Evolutionary conservation across 2,113 vertebrate genomes (phyloP).

Genomic region (Choloepus hoffmanni): DNA sequence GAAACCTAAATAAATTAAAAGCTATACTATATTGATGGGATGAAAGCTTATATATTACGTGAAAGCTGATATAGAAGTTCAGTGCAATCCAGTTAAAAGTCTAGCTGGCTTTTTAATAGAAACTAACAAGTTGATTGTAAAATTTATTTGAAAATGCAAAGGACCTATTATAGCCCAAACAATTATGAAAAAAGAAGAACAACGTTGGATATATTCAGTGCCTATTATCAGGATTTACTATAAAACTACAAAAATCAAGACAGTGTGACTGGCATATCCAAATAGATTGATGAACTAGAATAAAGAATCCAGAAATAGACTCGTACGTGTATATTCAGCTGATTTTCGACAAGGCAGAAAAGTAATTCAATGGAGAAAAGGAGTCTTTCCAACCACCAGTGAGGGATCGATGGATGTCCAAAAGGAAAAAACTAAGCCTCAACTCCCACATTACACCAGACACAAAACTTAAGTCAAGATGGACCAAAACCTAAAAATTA

Average conservation of each 20-base stretch:
- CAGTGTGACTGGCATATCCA: neutral
- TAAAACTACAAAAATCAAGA: neutral
- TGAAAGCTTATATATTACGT: neutral
- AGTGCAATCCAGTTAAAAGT: neutral
- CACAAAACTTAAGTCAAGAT: neutral
- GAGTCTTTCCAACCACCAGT: neutral
- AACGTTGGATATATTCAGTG: neutral
- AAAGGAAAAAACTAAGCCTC: neutral
- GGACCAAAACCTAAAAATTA: neutral
- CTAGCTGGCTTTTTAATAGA: neutral
- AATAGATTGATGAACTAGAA: neutral
- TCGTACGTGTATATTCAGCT: neutral
- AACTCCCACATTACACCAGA: neutral
- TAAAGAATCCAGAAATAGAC: neutral
- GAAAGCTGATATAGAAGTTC: neutral
- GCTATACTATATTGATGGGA: neutral
- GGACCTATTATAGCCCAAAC: neutral
- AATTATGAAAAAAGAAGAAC: neutral
- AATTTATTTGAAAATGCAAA: conserved; percentile 16
- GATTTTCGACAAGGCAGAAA: neutral
- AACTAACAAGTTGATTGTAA: neutral
- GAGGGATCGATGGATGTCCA: neutral
- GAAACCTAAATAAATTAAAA: neutral
- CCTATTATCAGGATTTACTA: neutral
- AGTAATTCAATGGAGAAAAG: neutral